These are phyloP conservation scores for Squalus acanthias DNA, from an alignment of 2,797 vertebrate species.

Conservation along the genomic window DNA sequence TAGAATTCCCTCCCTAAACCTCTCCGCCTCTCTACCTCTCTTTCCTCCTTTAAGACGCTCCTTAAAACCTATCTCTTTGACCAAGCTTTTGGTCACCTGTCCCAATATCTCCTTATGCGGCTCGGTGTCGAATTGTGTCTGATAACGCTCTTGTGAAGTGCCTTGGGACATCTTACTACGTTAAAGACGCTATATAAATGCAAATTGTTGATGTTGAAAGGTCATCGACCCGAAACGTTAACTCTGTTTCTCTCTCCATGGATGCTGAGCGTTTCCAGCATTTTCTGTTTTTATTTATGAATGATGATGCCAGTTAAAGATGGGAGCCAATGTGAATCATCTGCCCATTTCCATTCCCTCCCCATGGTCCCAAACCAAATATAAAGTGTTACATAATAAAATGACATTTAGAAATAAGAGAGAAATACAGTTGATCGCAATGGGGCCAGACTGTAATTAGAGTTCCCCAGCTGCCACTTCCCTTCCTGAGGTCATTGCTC, in stretches of 20 bases:
- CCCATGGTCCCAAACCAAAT: neutral
- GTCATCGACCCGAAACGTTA: neutral
- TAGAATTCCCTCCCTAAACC: neutral
- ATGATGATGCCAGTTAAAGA: neutral
- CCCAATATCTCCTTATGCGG: neutral
- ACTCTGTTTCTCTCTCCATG: neutral
- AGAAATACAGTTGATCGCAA: neutral
- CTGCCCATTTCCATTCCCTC: neutral
- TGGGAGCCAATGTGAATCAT: neutral
- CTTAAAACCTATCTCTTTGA: neutral
- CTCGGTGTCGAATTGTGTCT: neutral
- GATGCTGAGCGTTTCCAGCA: neutral
- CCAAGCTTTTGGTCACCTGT: neutral
- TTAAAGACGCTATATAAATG: neutral
- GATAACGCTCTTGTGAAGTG: neutral
- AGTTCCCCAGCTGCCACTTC: neutral
- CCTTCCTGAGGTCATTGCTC: neutral
- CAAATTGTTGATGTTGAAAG: neutral
- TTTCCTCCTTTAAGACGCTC: neutral
- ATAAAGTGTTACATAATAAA: neutral
- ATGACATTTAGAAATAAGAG: neutral
- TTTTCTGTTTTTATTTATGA: neutral
- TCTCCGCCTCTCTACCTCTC: neutral
- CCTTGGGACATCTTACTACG: neutral
- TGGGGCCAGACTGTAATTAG: neutral